A percentile compares a stretch with the other conserved stretches of the same genome.
Conservation (phyloP, 2,888 invertebrate genomes). For the Desoria tigrina region DNA sequence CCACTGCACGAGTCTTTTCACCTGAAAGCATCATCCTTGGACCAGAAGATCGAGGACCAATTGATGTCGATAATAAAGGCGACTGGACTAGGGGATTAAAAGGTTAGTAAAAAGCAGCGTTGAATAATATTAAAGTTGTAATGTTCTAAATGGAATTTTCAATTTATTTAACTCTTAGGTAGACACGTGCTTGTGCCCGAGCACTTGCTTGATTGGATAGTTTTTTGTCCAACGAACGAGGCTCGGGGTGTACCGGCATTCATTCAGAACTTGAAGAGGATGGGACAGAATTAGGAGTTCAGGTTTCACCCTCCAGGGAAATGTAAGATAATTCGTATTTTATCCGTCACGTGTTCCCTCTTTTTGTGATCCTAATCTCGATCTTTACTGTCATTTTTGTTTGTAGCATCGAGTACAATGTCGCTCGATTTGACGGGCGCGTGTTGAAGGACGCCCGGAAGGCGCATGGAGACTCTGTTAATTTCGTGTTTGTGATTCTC, state of each 20-base stretch:
- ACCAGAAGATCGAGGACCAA: conserved; percentile 55
- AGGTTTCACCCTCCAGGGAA: conserved; percentile 16
- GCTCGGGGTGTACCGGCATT: conserved; percentile 16
- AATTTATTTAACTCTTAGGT: conserved; percentile 32
- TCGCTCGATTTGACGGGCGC: background rate
- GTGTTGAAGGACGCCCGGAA: conserved; percentile 15
- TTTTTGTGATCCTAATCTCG: too few species aligned
- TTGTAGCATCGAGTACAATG: conserved; percentile 19
- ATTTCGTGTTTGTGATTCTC: conserved; percentile 63
- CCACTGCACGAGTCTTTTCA: conserved; percentile 69
- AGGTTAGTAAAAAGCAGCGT: conserved; percentile 53
- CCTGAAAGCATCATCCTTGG: conserved; percentile 65
- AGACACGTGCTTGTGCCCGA: conserved; percentile 32
- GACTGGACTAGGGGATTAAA: conserved; percentile 78
- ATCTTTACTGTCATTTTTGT: too few species aligned
- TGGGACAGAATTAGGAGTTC: conserved; percentile 24
- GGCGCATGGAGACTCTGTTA: conserved; percentile 15
- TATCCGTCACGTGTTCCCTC: too few species aligned
- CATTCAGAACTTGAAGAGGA: conserved; percentile 11
- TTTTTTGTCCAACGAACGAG: conserved; percentile 32
- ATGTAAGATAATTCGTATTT: conserved; percentile 34
- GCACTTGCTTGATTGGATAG: conserved; percentile 41
- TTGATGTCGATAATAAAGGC: conserved; percentile 62
- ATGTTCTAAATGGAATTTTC: background rate
- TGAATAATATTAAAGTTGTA: background rate